Base-by-base conservation (phyloP, 2,113 vertebrate species). In the Siphamia tubifer region DNA sequence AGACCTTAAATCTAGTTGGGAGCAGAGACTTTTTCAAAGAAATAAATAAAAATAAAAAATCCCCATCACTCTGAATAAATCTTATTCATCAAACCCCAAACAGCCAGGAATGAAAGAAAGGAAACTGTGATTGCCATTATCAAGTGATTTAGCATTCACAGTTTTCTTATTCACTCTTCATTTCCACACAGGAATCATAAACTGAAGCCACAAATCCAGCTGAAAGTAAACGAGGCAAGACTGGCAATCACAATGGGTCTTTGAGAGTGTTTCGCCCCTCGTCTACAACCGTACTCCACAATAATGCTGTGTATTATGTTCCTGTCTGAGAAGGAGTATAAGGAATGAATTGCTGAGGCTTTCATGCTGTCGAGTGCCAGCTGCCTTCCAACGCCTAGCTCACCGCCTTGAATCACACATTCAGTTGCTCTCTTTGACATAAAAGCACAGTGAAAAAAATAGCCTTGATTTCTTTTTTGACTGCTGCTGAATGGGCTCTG, bases 401-500 rank as follows among this genome's bases (percentile, higher is more conserved):
- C 82, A 58, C 78, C 42, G 74, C 71, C 68, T 82, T 68, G 54
- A 86, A 85, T 90, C 81, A 83, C 72, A 67, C 35, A 77, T 82
- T 83, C 80, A 85, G 53, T 74, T 65, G 77, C 80, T 79, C 77
- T 80, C 83, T 79, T 77, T 84, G 74, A 89, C 83, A 91, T 87
- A 89, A 90, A 91, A 82, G 85, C 79, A 79, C 68, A 73, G 70
- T 45, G 65, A 47, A 78, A 87, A 89, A 90, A 90, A 83, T 78
- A 85, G 88, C 79, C 80, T 77, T 91, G 81, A 92, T 91, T 92
- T 92, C 70, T 77, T 87, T 87, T 86, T 74, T 61, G 73, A 77
- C 61, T 55, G 64, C 67, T 17, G 52, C 65, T 85, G 85, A 89
- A 87, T 79, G 79, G 83, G 70, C 74, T 79, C 71, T 43, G 79